phyloP scores from a whole-genome alignment of 2,888 invertebrate genomes.

The Hirtodrosophila confusa region DNA sequence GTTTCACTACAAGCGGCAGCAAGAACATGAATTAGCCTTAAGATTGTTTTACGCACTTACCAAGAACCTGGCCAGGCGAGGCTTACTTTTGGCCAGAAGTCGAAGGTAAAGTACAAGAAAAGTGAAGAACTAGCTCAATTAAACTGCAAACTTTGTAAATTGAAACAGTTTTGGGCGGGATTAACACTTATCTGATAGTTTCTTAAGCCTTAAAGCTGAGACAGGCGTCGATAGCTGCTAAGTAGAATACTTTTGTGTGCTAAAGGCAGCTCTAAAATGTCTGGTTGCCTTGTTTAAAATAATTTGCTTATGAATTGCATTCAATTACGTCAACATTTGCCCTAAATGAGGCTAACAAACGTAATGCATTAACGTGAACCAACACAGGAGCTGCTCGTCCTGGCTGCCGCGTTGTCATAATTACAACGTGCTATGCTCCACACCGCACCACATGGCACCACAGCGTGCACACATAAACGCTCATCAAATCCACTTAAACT shows the following conservation, averaged over 20 bases:
- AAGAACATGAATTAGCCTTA: background rate
- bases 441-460: constrained; percentile 3
- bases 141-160: too few relatives aligned
- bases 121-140: too few relatives aligned
- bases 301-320: constrained; percentile 22
- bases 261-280: too few relatives aligned
- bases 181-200: too few relatives aligned
- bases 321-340: constrained; percentile 28
- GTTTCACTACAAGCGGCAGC: background rate
- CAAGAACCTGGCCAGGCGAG: background rate
- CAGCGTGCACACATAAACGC: constrained; percentile 63
- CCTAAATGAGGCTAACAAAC: constrained; percentile 8
- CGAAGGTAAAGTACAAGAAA: background rate
- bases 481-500: constrained; percentile 78
- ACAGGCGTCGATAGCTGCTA: too few relatives aligned
- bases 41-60: constrained; percentile 2
- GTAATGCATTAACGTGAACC: constrained; percentile 12
- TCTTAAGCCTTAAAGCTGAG: too few relatives aligned
- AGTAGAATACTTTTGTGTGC: too few relatives aligned
- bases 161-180: too few relatives aligned
- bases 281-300: too few relatives aligned
- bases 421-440: constrained; percentile 51
- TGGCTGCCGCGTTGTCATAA: constrained; percentile 53
- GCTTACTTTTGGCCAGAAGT: background rate
- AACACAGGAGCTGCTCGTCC: constrained; percentile 1